Percentiles rank a stretch among this genome's conserved stretches.
Conservation (phyloP, 53 echinoderm and acorn worm genomes). For the Henricia sp. region DNA sequence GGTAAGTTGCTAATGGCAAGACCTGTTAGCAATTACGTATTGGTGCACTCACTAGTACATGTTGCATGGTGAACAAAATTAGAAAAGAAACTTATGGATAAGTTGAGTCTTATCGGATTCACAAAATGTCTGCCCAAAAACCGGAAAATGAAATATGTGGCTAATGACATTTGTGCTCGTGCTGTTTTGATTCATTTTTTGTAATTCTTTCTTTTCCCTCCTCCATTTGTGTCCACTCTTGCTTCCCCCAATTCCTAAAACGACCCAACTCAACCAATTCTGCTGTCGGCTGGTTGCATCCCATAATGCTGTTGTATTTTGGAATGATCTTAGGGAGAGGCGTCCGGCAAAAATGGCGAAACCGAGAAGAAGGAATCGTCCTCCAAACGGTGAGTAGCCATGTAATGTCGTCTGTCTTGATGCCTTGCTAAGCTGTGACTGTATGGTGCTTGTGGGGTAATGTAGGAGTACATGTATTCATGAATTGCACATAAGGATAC, state of each 20-base stretch:
- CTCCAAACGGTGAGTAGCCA: constrained; percentile 52
- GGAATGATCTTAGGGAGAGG: constrained; percentile 79
- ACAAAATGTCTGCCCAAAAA: too few species aligned
- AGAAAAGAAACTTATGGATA: not conserved
- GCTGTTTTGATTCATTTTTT: constrained; percentile 73
- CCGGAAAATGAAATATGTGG: too few species aligned
- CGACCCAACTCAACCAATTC: constrained; percentile 67
- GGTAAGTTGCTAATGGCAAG: constrained; percentile 64
- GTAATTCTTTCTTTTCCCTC: constrained; percentile 51
- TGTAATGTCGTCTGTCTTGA: not conserved
- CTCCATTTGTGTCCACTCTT: constrained; percentile 30
- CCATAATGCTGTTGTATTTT: constrained; percentile 88
- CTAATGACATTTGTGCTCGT: too few species aligned
- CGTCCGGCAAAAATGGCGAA: constrained; percentile 53
- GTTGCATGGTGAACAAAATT: constrained; percentile 26
- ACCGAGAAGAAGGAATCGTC: constrained; percentile 56
- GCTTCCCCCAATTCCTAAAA: constrained; percentile 59
- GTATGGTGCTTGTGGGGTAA: constrained; percentile 8
- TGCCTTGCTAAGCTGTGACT: constrained; percentile 46
- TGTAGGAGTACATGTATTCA: not conserved
- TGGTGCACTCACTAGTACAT: not conserved
- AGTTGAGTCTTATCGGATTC: not conserved
- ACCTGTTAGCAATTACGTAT: constrained; percentile 61
- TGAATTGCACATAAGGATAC: not conserved
- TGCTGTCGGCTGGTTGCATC: constrained; percentile 58